phyloP scores from a whole-genome alignment of 2,888 invertebrate species.

The Zeuzera pyrina region DNA sequence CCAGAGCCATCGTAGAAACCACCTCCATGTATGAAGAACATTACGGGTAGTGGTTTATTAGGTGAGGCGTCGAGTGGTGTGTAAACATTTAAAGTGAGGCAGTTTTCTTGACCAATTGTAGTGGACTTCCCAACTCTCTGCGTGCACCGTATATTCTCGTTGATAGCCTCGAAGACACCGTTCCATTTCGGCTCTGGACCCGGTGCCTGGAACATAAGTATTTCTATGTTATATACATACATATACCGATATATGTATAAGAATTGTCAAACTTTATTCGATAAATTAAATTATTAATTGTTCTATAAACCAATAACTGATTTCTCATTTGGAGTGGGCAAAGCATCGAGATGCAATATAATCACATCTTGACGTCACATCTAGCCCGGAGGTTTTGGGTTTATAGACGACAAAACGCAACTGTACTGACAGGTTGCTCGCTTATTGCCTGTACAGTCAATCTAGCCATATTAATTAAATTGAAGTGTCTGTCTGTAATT shows the following conservation, averaged over 20 bases:
- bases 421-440: too few relatives aligned
- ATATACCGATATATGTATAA: background rate
- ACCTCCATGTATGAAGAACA: constrained; percentile 58
- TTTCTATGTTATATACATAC: background rate
- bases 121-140: constrained; percentile 25
- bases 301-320: too few relatives aligned
- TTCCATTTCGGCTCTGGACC: constrained; percentile 46
- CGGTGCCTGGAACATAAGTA: constrained; percentile 35
- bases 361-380: too few relatives aligned
- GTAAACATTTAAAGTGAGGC: constrained; percentile 44
- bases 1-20: constrained; percentile 47
- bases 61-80: constrained; percentile 29
- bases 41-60: constrained; percentile 36
- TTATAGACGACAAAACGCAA: too few relatives aligned
- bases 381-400: too few relatives aligned
- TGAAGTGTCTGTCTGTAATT: too few relatives aligned
- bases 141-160: constrained; percentile 40
- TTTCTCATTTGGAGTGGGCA: too few relatives aligned
- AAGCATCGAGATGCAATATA: too few relatives aligned
- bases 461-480: too few relatives aligned
- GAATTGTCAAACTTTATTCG: background rate
- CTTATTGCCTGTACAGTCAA: too few relatives aligned
- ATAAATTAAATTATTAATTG: too few relatives aligned
- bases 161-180: constrained; percentile 38
- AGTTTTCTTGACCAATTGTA: constrained; percentile 34